phyloP scores from a whole-genome alignment of 2,888 invertebrate species.

The Tetragnatha montana region DNA sequence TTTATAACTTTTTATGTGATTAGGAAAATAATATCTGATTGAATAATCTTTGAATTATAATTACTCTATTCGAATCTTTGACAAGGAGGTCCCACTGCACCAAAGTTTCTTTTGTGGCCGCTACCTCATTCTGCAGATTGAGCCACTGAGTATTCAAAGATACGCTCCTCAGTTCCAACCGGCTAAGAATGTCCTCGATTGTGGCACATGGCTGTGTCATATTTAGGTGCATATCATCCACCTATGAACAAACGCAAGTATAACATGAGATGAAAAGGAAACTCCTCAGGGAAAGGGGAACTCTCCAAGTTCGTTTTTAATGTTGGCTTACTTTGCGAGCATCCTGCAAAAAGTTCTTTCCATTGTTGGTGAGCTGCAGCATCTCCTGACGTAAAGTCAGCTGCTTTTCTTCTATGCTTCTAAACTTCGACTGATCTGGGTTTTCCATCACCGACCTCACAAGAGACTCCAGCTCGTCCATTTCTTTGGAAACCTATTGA shows the following conservation, averaged over 20 bases:
- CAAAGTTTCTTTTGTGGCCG: conserved; percentile 78
- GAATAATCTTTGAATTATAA: neutral
- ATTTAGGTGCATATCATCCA: conserved; percentile 83
- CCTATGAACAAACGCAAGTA: conserved; percentile 76
- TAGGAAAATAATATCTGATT: too few relatives aligned
- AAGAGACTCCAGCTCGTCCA: conserved; percentile 81
- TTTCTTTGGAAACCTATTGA: conserved; percentile 80
- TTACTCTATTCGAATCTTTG: conserved; percentile 83
- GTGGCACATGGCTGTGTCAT: conserved; percentile 82
- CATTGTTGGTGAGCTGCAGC: conserved; percentile 82
- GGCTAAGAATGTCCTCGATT: conserved; percentile 83
- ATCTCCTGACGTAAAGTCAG: conserved; percentile 81
- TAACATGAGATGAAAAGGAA: neutral
- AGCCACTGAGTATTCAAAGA: conserved; percentile 83
- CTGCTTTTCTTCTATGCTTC: conserved; percentile 82
- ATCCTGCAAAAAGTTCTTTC: conserved; percentile 82
- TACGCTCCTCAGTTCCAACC: conserved; percentile 79
- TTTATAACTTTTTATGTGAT: too few relatives aligned
- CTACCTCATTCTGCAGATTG: conserved; percentile 83
- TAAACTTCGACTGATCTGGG: conserved; percentile 77
- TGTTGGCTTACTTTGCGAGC: conserved; percentile 78
- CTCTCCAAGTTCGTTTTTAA: neutral
- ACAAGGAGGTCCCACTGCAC: conserved; percentile 79
- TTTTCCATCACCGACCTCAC: conserved; percentile 79
- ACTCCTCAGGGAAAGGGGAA: neutral